A percentile compares a stretch with the other conserved stretches of the same genome.
These are phyloP conservation scores for Rhabdomys pumilio DNA, from an alignment of 2,797 vertebrate genomes.

Conservation along the genomic window DNA sequence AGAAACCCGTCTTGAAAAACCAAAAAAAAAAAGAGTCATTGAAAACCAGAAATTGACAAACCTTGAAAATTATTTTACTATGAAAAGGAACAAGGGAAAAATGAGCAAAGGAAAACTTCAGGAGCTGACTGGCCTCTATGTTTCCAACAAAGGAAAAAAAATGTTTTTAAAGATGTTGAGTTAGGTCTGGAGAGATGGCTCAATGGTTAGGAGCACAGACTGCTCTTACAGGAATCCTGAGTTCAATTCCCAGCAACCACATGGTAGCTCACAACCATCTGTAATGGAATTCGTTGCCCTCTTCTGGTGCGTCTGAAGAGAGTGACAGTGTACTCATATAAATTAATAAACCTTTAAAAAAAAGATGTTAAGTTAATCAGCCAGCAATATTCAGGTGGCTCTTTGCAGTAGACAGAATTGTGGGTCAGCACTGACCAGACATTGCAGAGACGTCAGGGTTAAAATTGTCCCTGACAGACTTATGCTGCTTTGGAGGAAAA, in stretches of 20 bases:
- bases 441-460: conserved; percentile 4
- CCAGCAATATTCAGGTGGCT: not conserved
- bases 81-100: not conserved
- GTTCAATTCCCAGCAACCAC: too few relatives aligned
- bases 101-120: not conserved
- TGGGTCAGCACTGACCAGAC: not conserved
- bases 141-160: not conserved
- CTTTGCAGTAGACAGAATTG: not conserved
- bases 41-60: conserved; percentile 19
- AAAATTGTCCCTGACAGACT: not conserved
- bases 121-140: not conserved
- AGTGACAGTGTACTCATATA: too few relatives aligned
- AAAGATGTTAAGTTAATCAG: not conserved
- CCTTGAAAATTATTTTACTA: not conserved
- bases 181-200: not conserved
- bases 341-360: too few relatives aligned
- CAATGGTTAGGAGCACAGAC: too few relatives aligned
- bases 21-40: not conserved
- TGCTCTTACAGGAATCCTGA: too few relatives aligned
- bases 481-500: not conserved
- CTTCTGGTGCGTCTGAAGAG: too few relatives aligned
- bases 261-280: too few relatives aligned
- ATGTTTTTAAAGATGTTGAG: not conserved
- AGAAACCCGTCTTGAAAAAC: too few relatives aligned
- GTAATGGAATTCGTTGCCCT: too few relatives aligned